Evolutionary conservation across 2,113 vertebrate genomes (phyloP).

Genomic region (Gorilla gorilla): DNA sequence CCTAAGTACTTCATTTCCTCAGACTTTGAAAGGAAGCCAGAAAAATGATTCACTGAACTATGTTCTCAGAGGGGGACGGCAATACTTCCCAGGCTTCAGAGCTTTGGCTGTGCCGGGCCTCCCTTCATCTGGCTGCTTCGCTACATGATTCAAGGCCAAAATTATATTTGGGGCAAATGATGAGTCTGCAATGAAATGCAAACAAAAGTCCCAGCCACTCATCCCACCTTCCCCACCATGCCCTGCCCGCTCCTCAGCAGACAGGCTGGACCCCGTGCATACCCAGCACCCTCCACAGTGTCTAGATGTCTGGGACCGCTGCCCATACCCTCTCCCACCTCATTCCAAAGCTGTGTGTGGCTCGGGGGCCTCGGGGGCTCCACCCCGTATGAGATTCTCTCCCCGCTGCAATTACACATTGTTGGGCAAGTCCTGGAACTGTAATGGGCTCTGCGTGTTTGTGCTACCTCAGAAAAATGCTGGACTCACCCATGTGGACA

Average conservation of each 20-base stretch:
- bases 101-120: background rate
- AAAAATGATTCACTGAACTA: background rate
- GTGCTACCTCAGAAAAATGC: background rate
- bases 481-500: background rate
- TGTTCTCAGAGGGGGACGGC: background rate
- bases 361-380: rapidly evolving
- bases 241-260: background rate
- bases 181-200: background rate
- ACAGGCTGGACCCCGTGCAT: background rate
- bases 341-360: background rate
- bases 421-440: background rate
- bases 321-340: background rate
- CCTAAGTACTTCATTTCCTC: background rate
- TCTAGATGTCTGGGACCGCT: constrained; percentile 6
- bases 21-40: background rate
- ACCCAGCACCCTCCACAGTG: too few relatives aligned
- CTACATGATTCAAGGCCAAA: background rate
- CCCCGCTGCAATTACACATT: background rate
- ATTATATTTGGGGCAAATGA: background rate
- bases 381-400: background rate
- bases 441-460: background rate
- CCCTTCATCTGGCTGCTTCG: background rate
- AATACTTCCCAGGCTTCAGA: background rate
- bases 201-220: background rate
- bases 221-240: background rate